phyloP scores from a whole-genome alignment of 2,113 vertebrate genomes.

The Planiliza haematocheilus region DNA sequence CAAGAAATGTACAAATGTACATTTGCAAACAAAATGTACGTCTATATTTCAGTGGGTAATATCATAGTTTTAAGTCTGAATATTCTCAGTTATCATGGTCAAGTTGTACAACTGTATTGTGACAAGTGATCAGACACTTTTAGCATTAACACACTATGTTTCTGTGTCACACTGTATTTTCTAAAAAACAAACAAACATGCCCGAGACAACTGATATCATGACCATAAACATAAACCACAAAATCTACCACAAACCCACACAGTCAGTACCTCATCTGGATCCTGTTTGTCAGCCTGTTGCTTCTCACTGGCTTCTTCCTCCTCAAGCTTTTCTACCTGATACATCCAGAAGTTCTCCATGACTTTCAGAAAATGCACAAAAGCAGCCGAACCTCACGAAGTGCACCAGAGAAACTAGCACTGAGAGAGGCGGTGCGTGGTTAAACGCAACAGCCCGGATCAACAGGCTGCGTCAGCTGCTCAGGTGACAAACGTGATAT shows the following conservation, averaged over 20 bases:
- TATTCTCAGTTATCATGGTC: no score
- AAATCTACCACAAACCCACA: not conserved
- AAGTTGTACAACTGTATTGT: no score
- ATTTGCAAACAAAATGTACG: no score
- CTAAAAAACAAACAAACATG: no score
- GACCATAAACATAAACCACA: not conserved
- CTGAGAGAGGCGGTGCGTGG: not conserved
- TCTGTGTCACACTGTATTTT: no score
- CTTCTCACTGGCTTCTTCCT: slow-evolving; percentile 52
- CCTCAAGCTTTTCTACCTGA: slow-evolving; percentile 84
- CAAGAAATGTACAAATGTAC: no score
- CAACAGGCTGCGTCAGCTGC: slow-evolving; percentile 12
- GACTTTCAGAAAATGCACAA: not conserved
- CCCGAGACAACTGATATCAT: not conserved
- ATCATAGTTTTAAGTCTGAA: no score
- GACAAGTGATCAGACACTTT: no score
- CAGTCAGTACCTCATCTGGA: slow-evolving; percentile 75
- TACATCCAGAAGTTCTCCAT: slow-evolving; percentile 98
- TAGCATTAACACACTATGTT: no score
- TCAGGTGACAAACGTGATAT: slow-evolving; percentile 67
- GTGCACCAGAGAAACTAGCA: not conserved
- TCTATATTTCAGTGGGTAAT: no score
- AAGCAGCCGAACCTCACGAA: not conserved
- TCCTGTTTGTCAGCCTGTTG: not conserved
- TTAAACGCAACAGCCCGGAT: not conserved